Percentiles rank a stretch among this genome's conserved stretches.
These are phyloP conservation scores for Nannobrachium achirus DNA, from an alignment of 2,113 vertebrate species.

Conservation along the genomic window DNA sequence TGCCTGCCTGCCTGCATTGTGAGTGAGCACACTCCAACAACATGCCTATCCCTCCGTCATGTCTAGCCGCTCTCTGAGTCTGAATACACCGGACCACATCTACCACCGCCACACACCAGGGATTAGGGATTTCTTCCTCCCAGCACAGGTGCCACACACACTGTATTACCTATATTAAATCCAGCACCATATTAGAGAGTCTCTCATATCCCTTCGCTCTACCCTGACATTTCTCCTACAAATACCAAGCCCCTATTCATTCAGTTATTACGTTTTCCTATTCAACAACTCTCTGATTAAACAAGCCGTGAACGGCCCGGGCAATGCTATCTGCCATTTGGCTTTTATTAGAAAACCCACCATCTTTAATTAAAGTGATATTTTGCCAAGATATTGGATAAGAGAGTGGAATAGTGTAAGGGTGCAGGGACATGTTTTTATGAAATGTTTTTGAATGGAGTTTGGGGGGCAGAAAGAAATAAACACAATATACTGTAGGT, in stretches of 20 bases:
- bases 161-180: constrained; percentile 62
- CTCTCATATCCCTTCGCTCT: constrained; percentile 60
- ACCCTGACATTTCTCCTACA: constrained; percentile 79
- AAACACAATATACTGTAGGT: constrained; percentile 52
- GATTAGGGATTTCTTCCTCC: constrained; percentile 44
- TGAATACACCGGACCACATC: constrained; percentile 6
- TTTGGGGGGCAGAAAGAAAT: constrained; percentile 52
- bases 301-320: constrained; percentile 63
- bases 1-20: not conserved
- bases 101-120: constrained; percentile 28
- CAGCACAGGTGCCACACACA: constrained; percentile 41
- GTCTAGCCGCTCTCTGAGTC: constrained; percentile 7
- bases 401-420: constrained; percentile 61
- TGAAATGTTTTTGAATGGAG: constrained; percentile 60
- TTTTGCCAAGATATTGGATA: constrained; percentile 67
- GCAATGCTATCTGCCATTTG: constrained; percentile 73
- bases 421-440: constrained; percentile 39
- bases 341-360: constrained; percentile 75
- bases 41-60: not conserved
- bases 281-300: constrained; percentile 72
- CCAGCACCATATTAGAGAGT: constrained; percentile 56
- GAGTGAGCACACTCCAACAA: no score
- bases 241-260: constrained; percentile 76
- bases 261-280: constrained; percentile 72
- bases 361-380: constrained; percentile 74